Base-by-base conservation (phyloP, 30 jellyfish, hydroid and myxozoan genomes). In the Hydra vulgaris region DNA sequence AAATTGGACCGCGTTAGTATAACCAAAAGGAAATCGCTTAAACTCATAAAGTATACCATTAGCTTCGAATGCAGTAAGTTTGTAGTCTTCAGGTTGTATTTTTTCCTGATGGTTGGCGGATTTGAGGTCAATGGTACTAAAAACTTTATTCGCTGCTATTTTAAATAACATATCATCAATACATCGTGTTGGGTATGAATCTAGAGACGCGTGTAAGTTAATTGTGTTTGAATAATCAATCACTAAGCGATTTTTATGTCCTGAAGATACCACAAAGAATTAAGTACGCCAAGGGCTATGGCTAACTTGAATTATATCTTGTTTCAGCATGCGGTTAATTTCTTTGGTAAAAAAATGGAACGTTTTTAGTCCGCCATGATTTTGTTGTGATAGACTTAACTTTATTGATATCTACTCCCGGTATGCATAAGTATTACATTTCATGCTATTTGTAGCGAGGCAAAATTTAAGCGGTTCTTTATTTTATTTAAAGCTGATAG, bases 221-320 rank as follows among this genome's bases (percentile, higher is more conserved):
- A 86, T 68, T 19, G 95, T 85, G 27, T 85, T 84, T 22, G 89
- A 79, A 73, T 79, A 86, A 72, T 72, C 89, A 61, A 87, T 80
- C 21, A 77, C 74, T 82, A 87, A 69, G 82, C 95, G 54, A 80
- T 74, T 79, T 77, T 79, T 86, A 54, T 85, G 89, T 70, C 26
- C 89, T 54, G 79, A 69, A 25, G 70, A 73, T 21, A 87, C 80
- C 26, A 85, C 75, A 78, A 78, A 21, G 26, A 76, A 86, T 75
- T 85, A 87, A 24, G 88, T 87, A 66, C 79, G 79, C 94, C 84
- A 85, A 68, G 94, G 88, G 56, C 88, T 77, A 27, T 69, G 70
- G 70, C 94, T 85, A 27, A 75, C 55, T 56, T 85, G 52, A 23
- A 85, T 78, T n/a, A 79, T 23, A 55, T 87, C 87, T 85, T 71